Conservation (phyloP, 2,888 invertebrate species). For the Lomographa bimaculata region DNA sequence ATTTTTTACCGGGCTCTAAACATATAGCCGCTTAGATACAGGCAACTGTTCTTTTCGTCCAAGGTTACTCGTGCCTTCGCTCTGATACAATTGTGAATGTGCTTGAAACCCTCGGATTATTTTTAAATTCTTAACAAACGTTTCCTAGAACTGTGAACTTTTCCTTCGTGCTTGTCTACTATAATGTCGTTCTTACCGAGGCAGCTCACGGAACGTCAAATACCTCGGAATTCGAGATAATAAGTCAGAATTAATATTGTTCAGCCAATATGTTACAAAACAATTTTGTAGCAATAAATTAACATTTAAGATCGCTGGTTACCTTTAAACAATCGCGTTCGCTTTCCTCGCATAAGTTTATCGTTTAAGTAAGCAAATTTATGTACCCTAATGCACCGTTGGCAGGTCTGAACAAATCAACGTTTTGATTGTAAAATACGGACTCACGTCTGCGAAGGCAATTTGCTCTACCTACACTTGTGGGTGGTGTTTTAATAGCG, state of each 20-base stretch:
- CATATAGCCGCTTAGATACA: slow-evolving; percentile 55
- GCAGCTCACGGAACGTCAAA: slow-evolving; percentile 64
- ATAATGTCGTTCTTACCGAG: slow-evolving; percentile 64
- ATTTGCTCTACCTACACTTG: slow-evolving; percentile 65
- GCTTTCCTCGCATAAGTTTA: slow-evolving; percentile 63
- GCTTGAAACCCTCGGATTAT: slow-evolving; percentile 36
- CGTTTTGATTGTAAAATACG: slow-evolving; percentile 75
- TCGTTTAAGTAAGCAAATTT: slow-evolving; percentile 73
- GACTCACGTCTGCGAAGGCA: slow-evolving; percentile 73
- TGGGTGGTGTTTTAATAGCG: slow-evolving; percentile 79
- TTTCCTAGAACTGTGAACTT: slow-evolving; percentile 65
- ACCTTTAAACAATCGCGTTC: slow-evolving; percentile 62
- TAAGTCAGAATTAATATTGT: slow-evolving; percentile 29
- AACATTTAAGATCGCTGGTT: slow-evolving; percentile 58
- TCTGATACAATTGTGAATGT: slow-evolving; percentile 31
- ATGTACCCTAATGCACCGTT: slow-evolving; percentile 71
- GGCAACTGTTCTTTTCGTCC: slow-evolving; percentile 68
- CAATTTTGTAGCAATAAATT: slow-evolving; percentile 56
- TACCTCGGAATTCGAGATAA: slow-evolving; percentile 42
- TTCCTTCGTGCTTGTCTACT: slow-evolving; percentile 67
- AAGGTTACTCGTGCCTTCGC: slow-evolving; percentile 58
- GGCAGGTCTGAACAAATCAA: slow-evolving; percentile 74
- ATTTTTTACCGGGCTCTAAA: slow-evolving; percentile 59
- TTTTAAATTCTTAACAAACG: slow-evolving; percentile 47
- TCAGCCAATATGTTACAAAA: slow-evolving; percentile 39